Evolutionary conservation across 2,888 invertebrate species (phyloP).

Genomic region (Xanthorhoe designata): DNA sequence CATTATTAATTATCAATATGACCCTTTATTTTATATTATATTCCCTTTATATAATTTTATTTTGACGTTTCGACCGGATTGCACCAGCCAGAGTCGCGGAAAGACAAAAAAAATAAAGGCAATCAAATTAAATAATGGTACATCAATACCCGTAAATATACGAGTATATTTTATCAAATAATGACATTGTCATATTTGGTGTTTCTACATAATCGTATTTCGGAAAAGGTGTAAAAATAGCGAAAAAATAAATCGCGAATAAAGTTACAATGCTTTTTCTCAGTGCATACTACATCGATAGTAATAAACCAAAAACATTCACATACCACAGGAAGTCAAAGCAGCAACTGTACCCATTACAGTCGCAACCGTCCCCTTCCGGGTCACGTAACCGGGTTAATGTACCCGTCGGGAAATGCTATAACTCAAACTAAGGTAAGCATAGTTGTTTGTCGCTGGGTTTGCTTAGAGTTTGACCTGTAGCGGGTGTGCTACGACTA

Average conservation of each 20-base stretch:
- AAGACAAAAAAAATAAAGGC: no score
- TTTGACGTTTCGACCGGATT: no score
- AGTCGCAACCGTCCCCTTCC: neutral
- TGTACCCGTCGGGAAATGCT: neutral
- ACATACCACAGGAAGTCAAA: neutral
- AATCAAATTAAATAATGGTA: no score
- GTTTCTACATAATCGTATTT: no score
- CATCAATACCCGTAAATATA: no score
- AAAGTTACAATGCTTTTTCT: neutral
- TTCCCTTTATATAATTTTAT: no score
- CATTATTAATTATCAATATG: no score
- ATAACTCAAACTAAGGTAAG: neutral
- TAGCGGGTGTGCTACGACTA: neutral
- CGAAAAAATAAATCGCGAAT: neutral
- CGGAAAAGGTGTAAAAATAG: no score
- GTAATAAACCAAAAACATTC: neutral
- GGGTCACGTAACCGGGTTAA: slow-evolving; percentile 7
- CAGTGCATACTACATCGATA: slow-evolving; percentile 7
- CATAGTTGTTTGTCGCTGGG: neutral
- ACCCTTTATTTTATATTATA: no score
- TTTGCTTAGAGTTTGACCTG: neutral
- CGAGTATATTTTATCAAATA: no score
- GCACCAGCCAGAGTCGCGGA: no score
- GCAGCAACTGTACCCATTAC: neutral
- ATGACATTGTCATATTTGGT: no score